These are phyloP conservation scores for Melopsittacus undulatus DNA, from an alignment of 2,797 vertebrate genomes.

Conservation along the genomic window DNA sequence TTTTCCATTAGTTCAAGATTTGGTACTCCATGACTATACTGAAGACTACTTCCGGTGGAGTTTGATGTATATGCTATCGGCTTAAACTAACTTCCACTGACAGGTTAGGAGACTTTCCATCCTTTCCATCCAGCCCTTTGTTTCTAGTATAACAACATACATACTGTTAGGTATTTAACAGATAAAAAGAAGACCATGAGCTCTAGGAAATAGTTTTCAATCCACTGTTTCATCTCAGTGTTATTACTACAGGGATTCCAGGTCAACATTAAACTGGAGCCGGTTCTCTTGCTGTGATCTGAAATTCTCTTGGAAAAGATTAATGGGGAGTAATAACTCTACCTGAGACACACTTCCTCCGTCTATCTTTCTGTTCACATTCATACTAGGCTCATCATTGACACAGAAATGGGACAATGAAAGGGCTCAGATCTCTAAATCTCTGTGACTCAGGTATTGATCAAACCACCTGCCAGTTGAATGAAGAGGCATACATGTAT, in stretches of 20 bases:
- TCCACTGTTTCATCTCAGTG: not conserved
- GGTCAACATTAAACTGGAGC: not conserved
- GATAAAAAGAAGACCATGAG: not conserved
- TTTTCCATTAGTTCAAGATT: not conserved
- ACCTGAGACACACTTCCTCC: not conserved
- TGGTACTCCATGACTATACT: not conserved
- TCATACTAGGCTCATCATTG: not conserved
- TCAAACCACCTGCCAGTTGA: not conserved
- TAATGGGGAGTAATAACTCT: slow-evolving; percentile 23
- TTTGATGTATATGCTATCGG: not conserved
- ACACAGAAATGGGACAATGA: not conserved
- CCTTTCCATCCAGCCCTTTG: not conserved
- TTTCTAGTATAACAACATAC: not conserved
- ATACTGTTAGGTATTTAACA: not conserved
- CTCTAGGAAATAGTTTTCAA: not conserved
- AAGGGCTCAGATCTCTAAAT: slow-evolving; percentile 14
- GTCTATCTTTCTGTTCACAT: not conserved
- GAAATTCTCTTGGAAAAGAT: slow-evolving; percentile 21
- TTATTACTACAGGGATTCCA: not conserved
- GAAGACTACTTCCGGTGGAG: not conserved
- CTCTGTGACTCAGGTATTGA: not conserved
- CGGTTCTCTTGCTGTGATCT: not conserved
- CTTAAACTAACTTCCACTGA: not conserved
- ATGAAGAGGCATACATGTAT: not conserved
- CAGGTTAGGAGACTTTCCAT: not conserved